Conservation (phyloP, 2,797 vertebrate genomes). For the Nothura maculosa region DNA sequence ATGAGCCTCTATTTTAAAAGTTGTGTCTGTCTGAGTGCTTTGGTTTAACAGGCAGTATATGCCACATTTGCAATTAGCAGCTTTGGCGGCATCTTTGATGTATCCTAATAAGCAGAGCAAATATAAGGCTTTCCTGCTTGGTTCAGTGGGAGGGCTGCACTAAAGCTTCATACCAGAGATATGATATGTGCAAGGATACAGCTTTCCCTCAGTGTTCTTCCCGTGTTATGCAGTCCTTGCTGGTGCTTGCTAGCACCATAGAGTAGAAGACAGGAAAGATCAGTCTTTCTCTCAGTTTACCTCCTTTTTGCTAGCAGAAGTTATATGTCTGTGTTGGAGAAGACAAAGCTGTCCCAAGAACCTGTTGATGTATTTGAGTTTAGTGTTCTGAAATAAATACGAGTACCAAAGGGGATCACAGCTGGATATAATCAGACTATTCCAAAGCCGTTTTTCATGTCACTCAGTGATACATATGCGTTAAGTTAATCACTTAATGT, state of each 20-base stretch:
- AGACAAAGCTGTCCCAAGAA: neutral
- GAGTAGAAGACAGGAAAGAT: neutral
- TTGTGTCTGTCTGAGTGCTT: slow-evolving; percentile 71
- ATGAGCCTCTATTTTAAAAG: slow-evolving; percentile 71
- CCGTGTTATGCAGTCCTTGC: neutral
- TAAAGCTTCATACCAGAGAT: neutral
- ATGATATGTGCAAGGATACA: neutral
- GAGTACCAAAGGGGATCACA: fast-evolving
- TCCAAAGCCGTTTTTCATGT: neutral
- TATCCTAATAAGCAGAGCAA: slow-evolving; percentile 23
- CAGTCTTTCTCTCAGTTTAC: fast-evolving
- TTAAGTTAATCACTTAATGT: neutral
- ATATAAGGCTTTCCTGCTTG: slow-evolving; percentile 20
- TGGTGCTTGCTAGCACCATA: neutral
- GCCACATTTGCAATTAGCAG: slow-evolving; percentile 74
- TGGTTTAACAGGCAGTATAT: slow-evolving; percentile 63
- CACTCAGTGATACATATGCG: fast-evolving
- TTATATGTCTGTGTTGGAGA: fast-evolving
- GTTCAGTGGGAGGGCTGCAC: slow-evolving; percentile 43
- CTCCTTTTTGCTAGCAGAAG: fast-evolving
- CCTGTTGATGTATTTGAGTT: fast-evolving
- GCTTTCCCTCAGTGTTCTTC: neutral
- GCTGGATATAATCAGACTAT: neutral
- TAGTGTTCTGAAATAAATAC: neutral
- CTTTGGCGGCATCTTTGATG: slow-evolving; percentile 59